Conservation (phyloP, 2,113 vertebrate genomes). For the Halichoerus grypus region DNA sequence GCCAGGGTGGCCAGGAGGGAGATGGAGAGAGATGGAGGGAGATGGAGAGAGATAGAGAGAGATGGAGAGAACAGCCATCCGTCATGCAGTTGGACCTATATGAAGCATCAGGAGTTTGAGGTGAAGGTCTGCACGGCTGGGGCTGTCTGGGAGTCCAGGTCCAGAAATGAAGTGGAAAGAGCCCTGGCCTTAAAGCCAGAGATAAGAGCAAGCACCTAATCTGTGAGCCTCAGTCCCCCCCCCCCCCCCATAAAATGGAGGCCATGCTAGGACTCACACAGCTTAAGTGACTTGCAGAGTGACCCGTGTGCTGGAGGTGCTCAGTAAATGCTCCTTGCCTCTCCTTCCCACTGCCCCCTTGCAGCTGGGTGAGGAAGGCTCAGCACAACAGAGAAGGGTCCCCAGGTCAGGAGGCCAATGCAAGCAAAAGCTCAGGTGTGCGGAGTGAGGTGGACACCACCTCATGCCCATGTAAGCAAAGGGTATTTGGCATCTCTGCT, state of each 20-base stretch:
- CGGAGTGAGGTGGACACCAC: neutral
- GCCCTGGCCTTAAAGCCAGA: neutral
- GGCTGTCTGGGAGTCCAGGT: neutral
- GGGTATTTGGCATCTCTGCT: neutral
- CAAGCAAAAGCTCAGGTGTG: neutral
- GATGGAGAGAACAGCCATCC: neutral
- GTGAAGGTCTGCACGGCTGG: neutral
- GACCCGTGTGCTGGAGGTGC: neutral
- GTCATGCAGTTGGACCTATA: neutral
- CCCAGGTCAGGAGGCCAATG: neutral
- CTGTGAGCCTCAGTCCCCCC: neutral
- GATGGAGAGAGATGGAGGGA: neutral
- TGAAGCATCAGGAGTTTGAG: neutral
- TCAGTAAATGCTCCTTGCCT: neutral
- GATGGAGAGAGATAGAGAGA: neutral
- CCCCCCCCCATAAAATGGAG: neutral
- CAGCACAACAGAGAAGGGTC: slow-evolving; percentile 36
- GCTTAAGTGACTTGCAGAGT: neutral
- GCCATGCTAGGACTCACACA: neutral
- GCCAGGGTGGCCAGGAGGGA: neutral
- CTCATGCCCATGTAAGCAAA: neutral
- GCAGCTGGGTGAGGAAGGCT: neutral
- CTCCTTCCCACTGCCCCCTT: neutral
- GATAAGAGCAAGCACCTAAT: neutral
- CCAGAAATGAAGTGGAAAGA: neutral